Evolutionary conservation across 2,797 vertebrate species (phyloP), one percentile per base, ranked within the genome.

Genomic region (Eulemur albifrons): DNA sequence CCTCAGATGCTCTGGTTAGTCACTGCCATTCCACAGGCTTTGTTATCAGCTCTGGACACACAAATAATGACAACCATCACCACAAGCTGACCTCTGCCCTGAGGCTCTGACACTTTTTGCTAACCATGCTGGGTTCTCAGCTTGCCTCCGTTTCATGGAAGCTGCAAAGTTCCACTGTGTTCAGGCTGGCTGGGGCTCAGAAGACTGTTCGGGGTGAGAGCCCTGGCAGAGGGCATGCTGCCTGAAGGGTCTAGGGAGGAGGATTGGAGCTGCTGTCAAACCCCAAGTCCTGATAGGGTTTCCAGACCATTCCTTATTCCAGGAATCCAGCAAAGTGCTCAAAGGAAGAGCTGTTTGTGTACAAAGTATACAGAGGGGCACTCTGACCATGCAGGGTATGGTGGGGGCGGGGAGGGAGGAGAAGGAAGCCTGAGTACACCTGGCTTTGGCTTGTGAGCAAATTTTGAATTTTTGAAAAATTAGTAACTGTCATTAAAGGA

Each of bases 1-100:
- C 93, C 70, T 95, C 61, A 21, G n/a, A 90, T 73, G 54, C 32
- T 95, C 83, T 95, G 38, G 40, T 94, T 81, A 95, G 73, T 97
- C 90, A 80, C 54, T 79, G 27, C 38, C 4, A 0, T 88, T 85
- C 63, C 45, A 11, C 2, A 43, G 35, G 7, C 12, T 82, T 67
- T 92, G 17, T 45, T 90, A 43, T 94, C 38, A 88, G 69, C 20
- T 27, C 35, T 94, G 48, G 82, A 70, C 92, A 52, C 65, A 70
- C 21, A 72, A 79, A 59, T 32, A 80, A 43, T 35, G 38, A 69
- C 92, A 88, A 48, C 30, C n/a, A 17, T 63, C 0, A 18, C 84
- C 76, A 80, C 38, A 72, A 76, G 72, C 94, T 81, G 17, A 59
- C 54, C 93, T 95, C 25, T 23, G 20, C 70, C 80, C 77, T 32